Evolutionary conservation across 2,113 vertebrate genomes (phyloP).

Genomic region (Malurus cyaneus): DNA sequence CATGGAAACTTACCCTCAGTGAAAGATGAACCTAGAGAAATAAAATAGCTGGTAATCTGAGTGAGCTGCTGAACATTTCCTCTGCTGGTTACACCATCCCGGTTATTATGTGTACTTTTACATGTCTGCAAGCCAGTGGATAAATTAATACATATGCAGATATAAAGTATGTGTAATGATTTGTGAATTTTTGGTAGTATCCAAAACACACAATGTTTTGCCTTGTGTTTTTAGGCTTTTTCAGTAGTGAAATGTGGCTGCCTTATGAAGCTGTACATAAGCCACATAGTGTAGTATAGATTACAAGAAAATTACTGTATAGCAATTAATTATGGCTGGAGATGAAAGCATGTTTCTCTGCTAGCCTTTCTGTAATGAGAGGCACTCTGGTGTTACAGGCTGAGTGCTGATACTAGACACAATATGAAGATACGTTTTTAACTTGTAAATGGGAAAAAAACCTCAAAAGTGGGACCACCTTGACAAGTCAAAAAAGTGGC

Average conservation of each 20-base stretch:
- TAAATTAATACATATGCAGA: neutral
- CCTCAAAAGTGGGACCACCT: neutral
- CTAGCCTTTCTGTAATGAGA: neutral
- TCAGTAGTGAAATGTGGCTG: neutral
- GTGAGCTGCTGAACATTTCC: neutral
- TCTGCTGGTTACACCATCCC: neutral
- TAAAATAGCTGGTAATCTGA: conserved; percentile 32
- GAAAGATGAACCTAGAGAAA: conserved; percentile 40
- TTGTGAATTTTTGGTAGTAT: neutral
- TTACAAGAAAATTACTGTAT: neutral
- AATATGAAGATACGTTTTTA: neutral
- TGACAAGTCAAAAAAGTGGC: neutral
- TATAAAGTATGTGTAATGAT: neutral
- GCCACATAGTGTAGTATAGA: neutral
- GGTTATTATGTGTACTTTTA: neutral
- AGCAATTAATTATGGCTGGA: neutral
- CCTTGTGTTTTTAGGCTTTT: neutral
- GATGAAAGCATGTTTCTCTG: neutral
- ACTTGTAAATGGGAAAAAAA: neutral
- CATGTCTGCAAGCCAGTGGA: neutral
- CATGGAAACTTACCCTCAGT: neutral
- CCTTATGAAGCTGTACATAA: neutral
- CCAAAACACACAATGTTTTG: neutral
- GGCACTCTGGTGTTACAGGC: neutral
- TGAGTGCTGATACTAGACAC: neutral